Conservation (phyloP, 2,797 vertebrate species). For the Bucorvus abyssinicus region DNA sequence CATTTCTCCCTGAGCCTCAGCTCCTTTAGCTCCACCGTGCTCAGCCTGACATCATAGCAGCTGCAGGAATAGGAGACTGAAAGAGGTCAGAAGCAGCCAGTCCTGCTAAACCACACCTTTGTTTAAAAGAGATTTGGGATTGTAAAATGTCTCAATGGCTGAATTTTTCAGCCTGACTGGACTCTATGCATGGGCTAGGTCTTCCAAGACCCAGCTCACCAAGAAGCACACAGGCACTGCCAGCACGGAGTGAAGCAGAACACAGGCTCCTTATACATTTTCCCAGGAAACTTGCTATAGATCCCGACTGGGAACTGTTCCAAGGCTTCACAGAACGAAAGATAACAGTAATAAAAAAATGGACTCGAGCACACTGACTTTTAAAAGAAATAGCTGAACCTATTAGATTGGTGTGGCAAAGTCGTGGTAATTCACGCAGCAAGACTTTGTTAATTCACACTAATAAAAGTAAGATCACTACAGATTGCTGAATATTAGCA, state of each 20-base stretch:
- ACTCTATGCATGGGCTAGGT: conserved; percentile 50
- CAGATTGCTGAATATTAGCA: conserved; percentile 15
- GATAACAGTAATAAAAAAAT: conserved; percentile 66
- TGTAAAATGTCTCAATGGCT: conserved; percentile 46
- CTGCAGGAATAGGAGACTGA: conserved; percentile 49
- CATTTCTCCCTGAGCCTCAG: conserved; percentile 38
- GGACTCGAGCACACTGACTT: conserved; percentile 50
- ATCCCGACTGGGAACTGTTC: conserved; percentile 73
- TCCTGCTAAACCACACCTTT: conserved; percentile 59
- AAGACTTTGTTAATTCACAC: conserved; percentile 21
- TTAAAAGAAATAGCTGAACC: conserved; percentile 37
- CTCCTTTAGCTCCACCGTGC: conserved; percentile 28
- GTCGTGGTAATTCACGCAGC: neutral
- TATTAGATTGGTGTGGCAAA: neutral
- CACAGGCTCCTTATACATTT: conserved; percentile 72
- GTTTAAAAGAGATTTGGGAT: conserved; percentile 52
- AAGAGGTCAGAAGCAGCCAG: conserved; percentile 45
- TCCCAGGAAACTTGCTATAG: conserved; percentile 73
- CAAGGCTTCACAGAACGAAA: conserved; percentile 70
- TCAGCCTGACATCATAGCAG: conserved; percentile 60
- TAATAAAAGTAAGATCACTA: conserved; percentile 4
- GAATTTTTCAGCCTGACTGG: conserved; percentile 55
- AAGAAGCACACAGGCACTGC: conserved; percentile 46
- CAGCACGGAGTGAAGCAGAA: conserved; percentile 46
- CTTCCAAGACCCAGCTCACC: conserved; percentile 44